Evolutionary conservation across 2,888 invertebrate genomes (phyloP), one percentile per base, ranked within the genome.

Genomic region (Dexiosoma caninum): DNA sequence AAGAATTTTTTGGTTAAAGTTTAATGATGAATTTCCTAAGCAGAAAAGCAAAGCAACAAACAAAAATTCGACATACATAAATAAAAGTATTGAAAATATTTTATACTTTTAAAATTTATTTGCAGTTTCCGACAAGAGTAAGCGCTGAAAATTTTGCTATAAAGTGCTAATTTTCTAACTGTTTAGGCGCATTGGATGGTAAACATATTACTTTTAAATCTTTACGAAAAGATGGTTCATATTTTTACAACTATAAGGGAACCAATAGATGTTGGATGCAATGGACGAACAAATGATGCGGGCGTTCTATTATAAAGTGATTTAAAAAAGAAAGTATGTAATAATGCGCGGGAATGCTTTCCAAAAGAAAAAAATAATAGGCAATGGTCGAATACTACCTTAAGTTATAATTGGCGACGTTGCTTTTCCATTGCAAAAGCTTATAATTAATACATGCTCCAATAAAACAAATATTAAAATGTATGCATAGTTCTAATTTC

Each of bases 361-460:
- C 75, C 71, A 10, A 35, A 21, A 32, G 55, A n/a, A 77, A 12
- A 44, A 57, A 40, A 12, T 40, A 9, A 79, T 79, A 40, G 77
- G 76, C 14, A 75, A 53, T 27, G 72, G 66, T 30, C 46, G 74
- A 42, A 69, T n/a, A 30, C 49, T 83, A 30, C 80, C 76, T 1
- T 77, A 82, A 21, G 78, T 76, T 30, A 42, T 79, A 64, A 67
- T 72, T n/a, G 76, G 49, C 19, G 81, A 82, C 57, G 66, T 81
- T 53, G 75, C 76, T 32, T 81, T 81, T 70, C 64, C 83, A 9
- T 30, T 83, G 14, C 57, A 78, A 49, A 66, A 62, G 7, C 57
- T 72, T 53, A 44, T 57, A 5, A 37, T 59, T 6, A 32, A 32
- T 8, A 1, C 32, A 32, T 2, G 9, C 2, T n/a, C n/a, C n/a